Conservation (phyloP, 1,140 invertebrate species). For the Mamestra configurata region DNA sequence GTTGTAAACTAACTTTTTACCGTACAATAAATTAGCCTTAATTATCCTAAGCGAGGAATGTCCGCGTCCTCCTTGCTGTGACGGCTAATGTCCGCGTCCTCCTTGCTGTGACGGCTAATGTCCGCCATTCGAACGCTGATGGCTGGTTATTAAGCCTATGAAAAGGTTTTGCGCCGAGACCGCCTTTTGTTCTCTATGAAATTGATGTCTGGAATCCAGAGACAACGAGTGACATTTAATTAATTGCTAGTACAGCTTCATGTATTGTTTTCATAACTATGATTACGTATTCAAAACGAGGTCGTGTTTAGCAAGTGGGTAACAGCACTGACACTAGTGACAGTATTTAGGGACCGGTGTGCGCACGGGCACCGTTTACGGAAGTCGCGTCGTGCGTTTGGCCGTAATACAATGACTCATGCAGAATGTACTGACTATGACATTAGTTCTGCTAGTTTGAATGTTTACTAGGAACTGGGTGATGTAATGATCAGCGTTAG, state of each 20-base stretch:
- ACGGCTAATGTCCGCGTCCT: slow-evolving; percentile 59
- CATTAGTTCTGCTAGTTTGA: slow-evolving; percentile 1
- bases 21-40: slow-evolving; percentile 63
- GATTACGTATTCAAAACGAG: slow-evolving; percentile 42
- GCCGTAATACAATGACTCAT: slow-evolving; percentile 43
- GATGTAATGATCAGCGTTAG: neutral
- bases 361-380: slow-evolving; percentile 44
- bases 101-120: slow-evolving; percentile 60
- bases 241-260: slow-evolving; percentile 44
- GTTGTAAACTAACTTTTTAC: slow-evolving; percentile 20
- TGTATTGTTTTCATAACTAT: slow-evolving; percentile 49
- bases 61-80: slow-evolving; percentile 59
- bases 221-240: slow-evolving; percentile 56
- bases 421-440: slow-evolving; percentile 27
- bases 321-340: slow-evolving; percentile 18
- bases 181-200: slow-evolving; percentile 60
- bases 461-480: slow-evolving; percentile 9
- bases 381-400: slow-evolving; percentile 47
- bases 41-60: slow-evolving; percentile 61
- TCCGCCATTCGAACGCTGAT: slow-evolving; percentile 52
- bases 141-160: slow-evolving; percentile 61
- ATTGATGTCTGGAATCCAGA: slow-evolving; percentile 52
- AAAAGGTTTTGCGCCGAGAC: slow-evolving; percentile 57
- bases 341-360: slow-evolving; percentile 49
- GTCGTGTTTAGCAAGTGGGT: slow-evolving; percentile 45